These are phyloP conservation scores for Calcarius ornatus DNA, from an alignment of 2,113 vertebrate species.

Conservation along the genomic window DNA sequence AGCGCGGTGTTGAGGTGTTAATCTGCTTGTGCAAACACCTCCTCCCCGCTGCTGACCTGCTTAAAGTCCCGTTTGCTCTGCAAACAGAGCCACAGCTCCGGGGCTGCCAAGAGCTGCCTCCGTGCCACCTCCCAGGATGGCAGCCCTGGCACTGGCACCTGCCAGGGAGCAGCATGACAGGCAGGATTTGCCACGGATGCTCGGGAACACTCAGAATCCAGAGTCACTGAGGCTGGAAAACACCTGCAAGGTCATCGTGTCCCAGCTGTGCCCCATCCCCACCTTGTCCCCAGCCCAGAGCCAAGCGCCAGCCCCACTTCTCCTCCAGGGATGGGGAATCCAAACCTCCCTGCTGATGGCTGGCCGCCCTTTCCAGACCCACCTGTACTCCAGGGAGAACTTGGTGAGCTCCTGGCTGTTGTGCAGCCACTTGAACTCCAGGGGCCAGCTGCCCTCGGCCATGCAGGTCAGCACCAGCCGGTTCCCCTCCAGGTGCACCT, in stretches of 20 bases:
- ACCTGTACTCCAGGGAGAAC: conserved; percentile 97
- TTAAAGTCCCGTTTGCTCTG: conserved; percentile 2
- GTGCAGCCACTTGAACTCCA: conserved; percentile 98
- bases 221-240: background rate
- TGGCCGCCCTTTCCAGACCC: background rate
- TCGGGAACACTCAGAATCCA: background rate
- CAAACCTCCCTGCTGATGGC: rapidly evolving
- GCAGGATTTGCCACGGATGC: rapidly evolving
- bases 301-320: rapidly evolving
- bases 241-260: rapidly evolving
- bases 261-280: background rate
- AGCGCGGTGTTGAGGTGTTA: background rate
- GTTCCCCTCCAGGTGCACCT: conserved; percentile 96
- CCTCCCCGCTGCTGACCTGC: background rate
- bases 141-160: background rate
- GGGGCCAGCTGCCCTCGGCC: conserved; percentile 98
- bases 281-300: background rate
- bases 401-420: conserved; percentile 89
- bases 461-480: conserved; percentile 97
- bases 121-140: background rate
- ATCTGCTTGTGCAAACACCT: background rate
- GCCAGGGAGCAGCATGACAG: rapidly evolving
- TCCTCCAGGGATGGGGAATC: background rate
- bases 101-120: background rate
- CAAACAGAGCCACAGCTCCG: background rate